Evolutionary conservation across 2,113 vertebrate genomes (phyloP), one percentile per base, ranked within the genome.

Genomic region (Brevimyrus niger): DNA sequence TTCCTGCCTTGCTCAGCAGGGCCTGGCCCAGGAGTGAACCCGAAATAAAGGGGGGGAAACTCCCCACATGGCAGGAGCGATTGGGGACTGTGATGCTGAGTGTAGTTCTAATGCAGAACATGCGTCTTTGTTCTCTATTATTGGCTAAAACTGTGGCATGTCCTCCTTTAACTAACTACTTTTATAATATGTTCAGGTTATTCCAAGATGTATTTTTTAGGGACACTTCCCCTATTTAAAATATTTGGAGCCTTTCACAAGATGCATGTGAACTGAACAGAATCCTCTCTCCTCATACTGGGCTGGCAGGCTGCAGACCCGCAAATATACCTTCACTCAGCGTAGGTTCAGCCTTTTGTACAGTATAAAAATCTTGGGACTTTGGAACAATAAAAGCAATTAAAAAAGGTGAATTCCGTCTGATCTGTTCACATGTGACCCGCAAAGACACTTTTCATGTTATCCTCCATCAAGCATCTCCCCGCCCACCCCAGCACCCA

Each of bases 61-160:
- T n/a, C 7, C 58, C 58, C 58, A n/a, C 23, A 61, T 61, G 23
- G 55, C 55, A 58, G 55, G 55, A 61, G n/a, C 2, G 23, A 8
- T 9, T 61, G 55, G 58, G 27, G 9, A 65, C 11, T 65, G 58
- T n/a, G 9, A 65, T 27, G 58, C 58, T 65, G 58, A 65, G 58
- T 65, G 58, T 3, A 27, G n/a, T 23, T 27, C 23, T 65, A 65
- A 27, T 55, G 53, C 53, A 19, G 91, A 92, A 89, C 91, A 92
- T 90, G 91, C 92, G 90, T 92, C 91, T 88, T 44, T 58, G 93
- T 92, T 92, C 92, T 89, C 84, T 27, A 13, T 51, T 5, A 27
- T 86, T 4, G 31, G 21, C 15, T 15, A 87, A 73, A 27, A 1
- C 23, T 44, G 61, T 38, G 9, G 1, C n/a, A 27, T 80, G 10